phyloP scores from a whole-genome alignment of 2,888 invertebrate species.

The Belgica antarctica region DNA sequence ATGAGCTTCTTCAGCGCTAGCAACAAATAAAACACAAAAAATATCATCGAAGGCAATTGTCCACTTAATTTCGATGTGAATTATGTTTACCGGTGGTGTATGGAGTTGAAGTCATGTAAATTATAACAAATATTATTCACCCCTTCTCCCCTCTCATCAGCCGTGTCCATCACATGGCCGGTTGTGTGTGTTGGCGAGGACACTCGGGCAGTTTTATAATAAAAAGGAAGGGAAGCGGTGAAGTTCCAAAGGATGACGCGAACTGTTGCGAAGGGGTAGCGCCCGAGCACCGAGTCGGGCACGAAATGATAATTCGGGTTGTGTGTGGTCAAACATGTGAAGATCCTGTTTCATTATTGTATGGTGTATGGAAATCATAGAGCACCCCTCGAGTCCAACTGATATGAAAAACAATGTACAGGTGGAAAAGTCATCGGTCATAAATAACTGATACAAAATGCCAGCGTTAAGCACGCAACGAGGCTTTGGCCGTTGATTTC shows the following conservation, averaged over 20 bases:
- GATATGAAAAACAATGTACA: slow-evolving; percentile 20
- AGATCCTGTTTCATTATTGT: slow-evolving; percentile 42
- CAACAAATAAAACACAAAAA: neutral
- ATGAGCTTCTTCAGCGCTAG: slow-evolving; percentile 37
- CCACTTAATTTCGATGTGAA: slow-evolving; percentile 33
- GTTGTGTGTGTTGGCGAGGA: slow-evolving; percentile 31
- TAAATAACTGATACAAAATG: slow-evolving; percentile 40
- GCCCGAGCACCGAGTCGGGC: neutral
- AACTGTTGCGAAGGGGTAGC: slow-evolving; percentile 26
- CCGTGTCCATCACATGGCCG: neutral
- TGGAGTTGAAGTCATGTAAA: slow-evolving; percentile 5
- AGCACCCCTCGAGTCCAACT: too few relatives aligned
- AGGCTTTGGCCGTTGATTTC: slow-evolving; percentile 12
- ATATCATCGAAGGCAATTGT: slow-evolving; percentile 38
- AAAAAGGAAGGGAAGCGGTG: neutral
- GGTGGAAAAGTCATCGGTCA: slow-evolving; percentile 39
- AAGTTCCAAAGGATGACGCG: slow-evolving; percentile 13
- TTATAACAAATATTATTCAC: slow-evolving; percentile 23
- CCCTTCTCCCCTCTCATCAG: slow-evolving; percentile 30
- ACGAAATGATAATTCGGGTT: slow-evolving; percentile 6
- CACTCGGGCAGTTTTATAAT: neutral
- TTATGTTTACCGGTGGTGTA: slow-evolving; percentile 30
- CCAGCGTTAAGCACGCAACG: neutral
- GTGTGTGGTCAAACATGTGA: slow-evolving; percentile 41
- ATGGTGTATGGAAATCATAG: slow-evolving; percentile 17